A percentile compares a stretch with the other conserved stretches of the same genome.
phyloP scores from a whole-genome alignment of 2,113 vertebrate genomes.

The Verasper variegatus region DNA sequence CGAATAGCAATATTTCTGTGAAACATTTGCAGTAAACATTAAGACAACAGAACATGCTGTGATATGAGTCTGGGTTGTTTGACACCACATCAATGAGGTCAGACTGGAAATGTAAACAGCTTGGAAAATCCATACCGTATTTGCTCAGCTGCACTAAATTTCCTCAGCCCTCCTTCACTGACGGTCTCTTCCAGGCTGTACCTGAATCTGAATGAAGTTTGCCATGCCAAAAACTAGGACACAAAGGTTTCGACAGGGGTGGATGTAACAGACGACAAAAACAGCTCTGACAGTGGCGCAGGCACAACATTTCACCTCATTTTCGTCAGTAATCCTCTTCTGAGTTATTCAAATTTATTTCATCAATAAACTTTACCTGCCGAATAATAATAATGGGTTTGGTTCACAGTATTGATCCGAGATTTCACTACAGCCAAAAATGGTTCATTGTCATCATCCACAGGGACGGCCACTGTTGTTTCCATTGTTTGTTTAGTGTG shows the following conservation, averaged over 20 bases:
- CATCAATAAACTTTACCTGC: neutral
- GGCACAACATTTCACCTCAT: neutral
- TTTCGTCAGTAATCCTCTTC: neutral
- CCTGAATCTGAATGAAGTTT: neutral
- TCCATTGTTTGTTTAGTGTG: neutral
- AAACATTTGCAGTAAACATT: neutral
- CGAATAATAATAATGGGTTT: constrained; percentile 11
- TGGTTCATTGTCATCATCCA: neutral
- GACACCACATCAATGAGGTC: neutral
- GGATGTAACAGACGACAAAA: neutral
- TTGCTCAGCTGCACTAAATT: too few species aligned
- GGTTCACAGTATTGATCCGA: neutral
- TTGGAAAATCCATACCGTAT: neutral
- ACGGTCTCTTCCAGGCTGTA: neutral
- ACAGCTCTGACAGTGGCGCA: neutral
- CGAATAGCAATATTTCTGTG: neutral
- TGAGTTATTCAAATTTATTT: neutral
- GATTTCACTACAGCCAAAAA: neutral
- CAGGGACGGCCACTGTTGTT: neutral
- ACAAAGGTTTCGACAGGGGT: neutral
- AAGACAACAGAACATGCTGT: too few species aligned
- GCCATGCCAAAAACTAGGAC: neutral
- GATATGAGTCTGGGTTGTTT: neutral
- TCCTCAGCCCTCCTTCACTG: too few species aligned
- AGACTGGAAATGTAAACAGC: neutral